Base-by-base conservation (phyloP, 2,888 invertebrate species). In the Coleophora deauratella region DNA sequence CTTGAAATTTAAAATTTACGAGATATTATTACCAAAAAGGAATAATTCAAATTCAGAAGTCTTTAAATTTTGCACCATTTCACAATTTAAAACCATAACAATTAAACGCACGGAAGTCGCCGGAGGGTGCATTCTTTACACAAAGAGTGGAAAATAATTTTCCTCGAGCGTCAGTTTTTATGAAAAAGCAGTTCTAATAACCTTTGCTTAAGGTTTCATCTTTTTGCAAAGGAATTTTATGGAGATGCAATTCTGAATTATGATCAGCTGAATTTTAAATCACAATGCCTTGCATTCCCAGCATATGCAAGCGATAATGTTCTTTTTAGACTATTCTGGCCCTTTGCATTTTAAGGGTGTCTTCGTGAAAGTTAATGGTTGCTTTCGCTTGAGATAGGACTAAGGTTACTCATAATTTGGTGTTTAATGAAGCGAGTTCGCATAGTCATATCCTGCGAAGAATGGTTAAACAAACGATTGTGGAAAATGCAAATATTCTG, bases 351-450 rank as follows among this genome's bases (percentile, higher is more conserved):
- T 21, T 6, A 21, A 21, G 21, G 21, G 21, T 21, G 3, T 21
- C 3, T 21, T 21, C 54, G 49, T 54, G 55, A 50, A 49, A 4
- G 54, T 60, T 73, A 79, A 70, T 66, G 77, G 66, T 72, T 70
- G 72, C 70, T 76, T 80, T 76, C 48, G 67, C 66, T 66, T 79
- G 79, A 57, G 66, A 57, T 61, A 57, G 59, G 59, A 62, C 67
- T 62, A 69, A 71, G 70, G 55, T 65, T 72, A 74, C 71, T 74
- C 78, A 81, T 82, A 81, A 84, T 85, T 82, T 79, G 70, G 61
- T 57, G 75, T 71, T 82, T 81, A 84, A 85, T 84, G 84, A 84
- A 84, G 76, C 79, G 67, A 68, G 66, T 65, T 62, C 60, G 66
- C 68, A 69, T 66, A 62, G 64, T 67, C 71, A 72, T 75, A 76